These are phyloP conservation scores for Pheucticus melanocephalus DNA, from an alignment of 2,113 vertebrate species.

Conservation along the genomic window DNA sequence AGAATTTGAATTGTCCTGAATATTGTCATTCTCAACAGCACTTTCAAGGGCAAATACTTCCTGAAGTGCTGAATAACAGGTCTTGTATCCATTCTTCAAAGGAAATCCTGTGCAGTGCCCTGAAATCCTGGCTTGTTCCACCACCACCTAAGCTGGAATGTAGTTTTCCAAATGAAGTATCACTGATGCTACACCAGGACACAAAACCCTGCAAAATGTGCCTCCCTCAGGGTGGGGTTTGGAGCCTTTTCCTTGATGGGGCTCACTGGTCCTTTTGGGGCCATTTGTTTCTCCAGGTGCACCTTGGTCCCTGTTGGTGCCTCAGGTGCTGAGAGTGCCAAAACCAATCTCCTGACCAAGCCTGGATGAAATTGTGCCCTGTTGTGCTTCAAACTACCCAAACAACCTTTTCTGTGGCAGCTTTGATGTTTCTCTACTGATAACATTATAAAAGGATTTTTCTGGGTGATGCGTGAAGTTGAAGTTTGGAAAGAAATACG, in stretches of 20 bases:
- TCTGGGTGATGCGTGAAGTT: background rate
- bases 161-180: background rate
- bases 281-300: accelerated
- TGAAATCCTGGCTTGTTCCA: background rate
- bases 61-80: background rate
- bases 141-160: background rate
- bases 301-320: background rate
- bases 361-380: background rate
- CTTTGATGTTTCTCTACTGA: background rate
- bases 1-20: background rate
- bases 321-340: background rate
- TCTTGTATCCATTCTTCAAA: background rate
- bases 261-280: background rate
- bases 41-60: background rate
- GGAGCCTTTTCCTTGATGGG: background rate
- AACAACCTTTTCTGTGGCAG: background rate
- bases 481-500: background rate
- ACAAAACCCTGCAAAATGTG: background rate
- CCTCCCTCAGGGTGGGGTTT: background rate
- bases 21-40: background rate
- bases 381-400: background rate
- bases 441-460: background rate
- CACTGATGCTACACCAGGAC: background rate
- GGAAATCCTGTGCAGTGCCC: background rate
- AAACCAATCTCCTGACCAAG: background rate